A percentile compares a stretch with the other conserved stretches of the same genome.
Evolutionary conservation across 2,113 vertebrate species (phyloP).

Genomic region (Anser brachyrhynchus): DNA sequence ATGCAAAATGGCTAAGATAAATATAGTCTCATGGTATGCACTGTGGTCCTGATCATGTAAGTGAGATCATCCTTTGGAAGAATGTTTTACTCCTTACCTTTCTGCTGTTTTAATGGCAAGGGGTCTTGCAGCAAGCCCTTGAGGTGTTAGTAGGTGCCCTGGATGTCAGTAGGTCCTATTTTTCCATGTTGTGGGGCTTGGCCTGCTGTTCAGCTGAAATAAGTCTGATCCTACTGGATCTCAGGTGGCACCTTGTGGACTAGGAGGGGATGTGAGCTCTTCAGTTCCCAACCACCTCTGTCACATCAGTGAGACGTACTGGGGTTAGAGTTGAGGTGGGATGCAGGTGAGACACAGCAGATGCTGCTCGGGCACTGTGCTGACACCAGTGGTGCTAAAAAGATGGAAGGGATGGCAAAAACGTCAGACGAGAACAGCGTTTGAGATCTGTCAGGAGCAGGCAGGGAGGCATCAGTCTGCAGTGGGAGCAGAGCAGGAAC

Average conservation of each 20-base stretch:
- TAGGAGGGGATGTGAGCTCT: neutral
- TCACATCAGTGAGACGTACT: neutral
- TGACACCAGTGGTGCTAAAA: neutral
- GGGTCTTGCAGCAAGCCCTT: neutral
- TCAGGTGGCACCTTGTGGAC: neutral
- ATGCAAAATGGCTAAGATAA: neutral
- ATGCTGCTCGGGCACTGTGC: fast-evolving
- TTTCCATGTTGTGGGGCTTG: fast-evolving
- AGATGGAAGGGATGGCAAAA: neutral
- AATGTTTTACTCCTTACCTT: neutral
- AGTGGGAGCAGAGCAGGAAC: neutral
- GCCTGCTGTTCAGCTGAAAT: neutral
- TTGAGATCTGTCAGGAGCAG: neutral
- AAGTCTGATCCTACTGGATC: neutral
- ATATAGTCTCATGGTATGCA: neutral
- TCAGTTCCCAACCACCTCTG: neutral
- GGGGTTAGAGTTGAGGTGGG: neutral
- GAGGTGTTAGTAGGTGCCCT: neutral
- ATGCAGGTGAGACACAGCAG: neutral
- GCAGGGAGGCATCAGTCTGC: neutral
- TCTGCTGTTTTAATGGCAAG: neutral
- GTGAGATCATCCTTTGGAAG: neutral
- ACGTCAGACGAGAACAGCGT: neutral
- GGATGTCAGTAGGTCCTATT: neutral
- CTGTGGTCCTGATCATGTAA: neutral